phyloP scores from a whole-genome alignment of 2,797 vertebrate genomes.

The Acipenser transmontanus region DNA sequence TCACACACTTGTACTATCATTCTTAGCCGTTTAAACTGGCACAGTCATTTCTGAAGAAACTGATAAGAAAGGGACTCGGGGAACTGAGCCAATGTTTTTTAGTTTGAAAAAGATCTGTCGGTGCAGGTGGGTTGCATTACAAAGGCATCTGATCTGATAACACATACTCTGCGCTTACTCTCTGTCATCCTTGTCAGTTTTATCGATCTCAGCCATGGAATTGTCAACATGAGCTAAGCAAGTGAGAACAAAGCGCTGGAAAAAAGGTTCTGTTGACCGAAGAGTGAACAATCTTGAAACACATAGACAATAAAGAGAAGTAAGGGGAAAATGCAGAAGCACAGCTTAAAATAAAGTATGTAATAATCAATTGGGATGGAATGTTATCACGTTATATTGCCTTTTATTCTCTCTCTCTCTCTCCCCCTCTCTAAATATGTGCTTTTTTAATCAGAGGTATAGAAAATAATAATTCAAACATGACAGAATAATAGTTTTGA shows the following conservation, averaged over 20 bases:
- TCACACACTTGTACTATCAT: slow-evolving; percentile 44
- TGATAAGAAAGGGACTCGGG: slow-evolving; percentile 12
- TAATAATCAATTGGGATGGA: too few relatives aligned
- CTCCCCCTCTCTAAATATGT: too few relatives aligned
- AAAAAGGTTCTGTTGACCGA: too few relatives aligned
- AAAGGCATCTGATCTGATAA: slow-evolving; percentile 18
- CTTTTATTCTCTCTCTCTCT: too few relatives aligned
- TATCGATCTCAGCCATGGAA: slow-evolving; percentile 31
- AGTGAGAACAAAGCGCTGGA: neutral
- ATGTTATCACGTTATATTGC: too few relatives aligned
- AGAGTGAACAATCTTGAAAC: too few relatives aligned
- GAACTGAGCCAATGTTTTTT: slow-evolving; percentile 18
- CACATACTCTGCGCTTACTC: slow-evolving; percentile 16
- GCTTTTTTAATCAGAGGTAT: too few relatives aligned
- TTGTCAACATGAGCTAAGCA: slow-evolving; percentile 11
- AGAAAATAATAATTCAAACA: too few relatives aligned
- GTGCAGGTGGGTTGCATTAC: slow-evolving; percentile 15
- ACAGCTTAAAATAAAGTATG: too few relatives aligned
- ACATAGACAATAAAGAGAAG: too few relatives aligned
- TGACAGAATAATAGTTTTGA: too few relatives aligned
- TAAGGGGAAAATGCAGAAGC: too few relatives aligned
- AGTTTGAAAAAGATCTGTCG: slow-evolving; percentile 18
- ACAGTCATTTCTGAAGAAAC: slow-evolving; percentile 46
- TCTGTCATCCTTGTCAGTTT: slow-evolving; percentile 28
- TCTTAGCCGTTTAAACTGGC: slow-evolving; percentile 32